A percentile compares a stretch with the other conserved stretches of the same genome.
phyloP scores from a whole-genome alignment of 2,113 vertebrate genomes.

The Ondatra zibethicus region DNA sequence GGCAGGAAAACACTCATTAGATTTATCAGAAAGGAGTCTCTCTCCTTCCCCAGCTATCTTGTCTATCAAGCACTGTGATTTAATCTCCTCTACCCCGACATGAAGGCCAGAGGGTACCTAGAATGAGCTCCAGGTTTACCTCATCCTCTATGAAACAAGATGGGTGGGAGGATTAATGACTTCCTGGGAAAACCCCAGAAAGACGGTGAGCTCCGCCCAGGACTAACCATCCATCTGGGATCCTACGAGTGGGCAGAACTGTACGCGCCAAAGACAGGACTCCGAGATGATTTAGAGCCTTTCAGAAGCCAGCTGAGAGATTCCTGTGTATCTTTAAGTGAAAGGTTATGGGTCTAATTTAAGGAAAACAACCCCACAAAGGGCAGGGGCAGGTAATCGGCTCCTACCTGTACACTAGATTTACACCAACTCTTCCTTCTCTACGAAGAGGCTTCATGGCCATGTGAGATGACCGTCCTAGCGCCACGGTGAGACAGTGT shows the following conservation, averaged over 20 bases:
- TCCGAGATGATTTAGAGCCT: background rate
- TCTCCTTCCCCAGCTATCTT: background rate
- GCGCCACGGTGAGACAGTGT: background rate
- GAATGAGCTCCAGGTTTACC: background rate
- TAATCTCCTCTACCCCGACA: background rate
- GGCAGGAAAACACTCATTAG: background rate
- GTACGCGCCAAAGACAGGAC: background rate
- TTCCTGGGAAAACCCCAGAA: background rate
- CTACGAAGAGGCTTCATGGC: background rate
- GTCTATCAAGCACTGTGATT: background rate
- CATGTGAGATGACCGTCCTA: background rate
- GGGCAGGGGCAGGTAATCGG: background rate
- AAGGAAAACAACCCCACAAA: background rate
- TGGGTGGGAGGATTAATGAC: background rate
- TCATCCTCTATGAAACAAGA: background rate
- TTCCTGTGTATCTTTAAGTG: conserved; percentile 1
- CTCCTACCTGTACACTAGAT: background rate
- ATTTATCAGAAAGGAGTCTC: background rate
- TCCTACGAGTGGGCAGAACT: conserved; percentile 27
- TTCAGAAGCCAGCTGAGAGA: background rate
- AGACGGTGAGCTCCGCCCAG: background rate
- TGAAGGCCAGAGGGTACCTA: background rate
- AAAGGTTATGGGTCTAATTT: background rate
- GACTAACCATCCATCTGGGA: background rate
- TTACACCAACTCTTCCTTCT: background rate